Evolutionary conservation across 2,113 vertebrate species (phyloP), one percentile per base, ranked within the genome.

Genomic region (Tragelaphus imberbis): DNA sequence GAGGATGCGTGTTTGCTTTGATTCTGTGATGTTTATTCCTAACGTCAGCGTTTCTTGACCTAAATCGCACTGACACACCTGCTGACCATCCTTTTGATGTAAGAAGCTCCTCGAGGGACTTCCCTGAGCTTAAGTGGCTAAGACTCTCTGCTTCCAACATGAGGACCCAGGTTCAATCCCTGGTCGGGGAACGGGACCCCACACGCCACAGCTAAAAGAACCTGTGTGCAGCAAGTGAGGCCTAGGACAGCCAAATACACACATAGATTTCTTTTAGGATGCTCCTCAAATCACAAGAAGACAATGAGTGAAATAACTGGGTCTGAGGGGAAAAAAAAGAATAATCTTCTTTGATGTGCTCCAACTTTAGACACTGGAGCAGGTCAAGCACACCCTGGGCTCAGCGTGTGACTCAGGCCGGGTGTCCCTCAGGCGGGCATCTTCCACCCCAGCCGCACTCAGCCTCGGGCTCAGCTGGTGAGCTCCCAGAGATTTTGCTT

Each of bases 151-250:
- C 23, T 25, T 36, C 6, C 23, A 44, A 27, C 36, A 14, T 44
- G 23, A 44, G 71, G 71, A 11, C 36, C 36, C 36, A 44, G 71
- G 71, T 44, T 75, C 6, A 2, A 77, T 25, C 12, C 71, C 23
- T 27, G 71, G 21, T 44, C 1, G 0, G 12, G 23, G 71, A 44
- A 14, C 1, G 3, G 12, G 23, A 44, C 71, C 36, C 3, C 71
- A 77, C 10, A 75, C 5, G 3, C 11, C 36, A 19, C 68, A 40
- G 6, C 71, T 25, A 14, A 44, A 14, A 44, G 36, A 77, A 7
- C 23, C 23, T 44, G 71, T 17, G 0, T 44, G 21, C 21, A 0
- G 0, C 36, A 75, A 44, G 6, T 12, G 21, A 75, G 36, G 13
- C 36, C 21, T 1, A 75, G 36, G 12, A 13, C 11, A 14, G 36